Evolutionary conservation across 2,113 vertebrate genomes (phyloP), one percentile per base, ranked within the genome.

Genomic region (Narcine bancroftii): DNA sequence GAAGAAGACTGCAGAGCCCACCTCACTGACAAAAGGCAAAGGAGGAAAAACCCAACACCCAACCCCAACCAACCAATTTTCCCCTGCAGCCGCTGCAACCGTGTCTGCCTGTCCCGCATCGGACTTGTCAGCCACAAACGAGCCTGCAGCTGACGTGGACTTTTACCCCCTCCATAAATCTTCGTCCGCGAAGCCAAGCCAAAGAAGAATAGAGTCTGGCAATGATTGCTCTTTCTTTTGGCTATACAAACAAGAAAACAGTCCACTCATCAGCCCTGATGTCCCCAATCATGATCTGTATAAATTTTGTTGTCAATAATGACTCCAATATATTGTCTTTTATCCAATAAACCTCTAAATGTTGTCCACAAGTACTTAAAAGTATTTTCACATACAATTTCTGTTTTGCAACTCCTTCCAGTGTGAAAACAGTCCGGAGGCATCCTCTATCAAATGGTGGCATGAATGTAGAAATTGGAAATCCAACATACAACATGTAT

Each of bases 401-500:
- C 42, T 42, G 21, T 39, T 76, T 45, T 92, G 47, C 5, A 65
- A 39, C 1, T 93, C 72, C 94, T 94, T 0, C 17, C 93, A 99
- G 99, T 95, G 98, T 97, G 92, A 99, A 99, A 95, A 97, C 97
- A 60, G 98, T 98, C 85, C 97, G 98, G 96, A 97, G 99, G 94
- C 98, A 99, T 92, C 99, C 99, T 73, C 97, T 99, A 95, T 97
- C 98, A 89, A 99, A 99, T 92, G 99, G 99, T 94, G 98, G 98
- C 93, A 97, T 99, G 92, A 99, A 98, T 69, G 98, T 99, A 94
- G 99, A 99, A 95, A 99, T 99, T 15, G 99, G 99, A 89, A 99
- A 99, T 95, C 99, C 99, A 3, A 98, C 99, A 5, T 99, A 99
- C 94, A 99, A 99, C 95, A 99, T 99, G 99, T 99, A 99, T 93